Base-by-base conservation (phyloP, 30 jellyfish, hydroid and myxozoan species). In the Catostylus mosaicus region DNA sequence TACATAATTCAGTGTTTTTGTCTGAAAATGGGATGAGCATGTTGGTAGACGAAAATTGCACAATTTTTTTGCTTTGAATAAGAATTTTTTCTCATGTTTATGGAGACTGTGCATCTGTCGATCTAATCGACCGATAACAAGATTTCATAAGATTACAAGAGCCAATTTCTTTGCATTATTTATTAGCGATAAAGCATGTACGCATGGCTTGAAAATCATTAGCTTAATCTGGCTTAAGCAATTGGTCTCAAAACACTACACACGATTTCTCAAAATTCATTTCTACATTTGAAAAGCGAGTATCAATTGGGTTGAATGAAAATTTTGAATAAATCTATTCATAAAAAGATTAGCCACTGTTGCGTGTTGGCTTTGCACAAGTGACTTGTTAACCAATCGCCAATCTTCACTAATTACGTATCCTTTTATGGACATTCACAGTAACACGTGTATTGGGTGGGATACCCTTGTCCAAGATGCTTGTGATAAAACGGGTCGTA, bases 161-260 rank as follows among this genome's bases (percentile, higher is more conserved):
- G 43, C 27, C 51, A 54, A 33, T 30, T 52, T 69, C 60, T 23
- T 32, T 75, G 61, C 74, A 75, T 75, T 46, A 75, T 75, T 75
- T 20, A 75, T 56, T 18, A 50, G 33, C 56, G 31, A 75, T 56
- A 30, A 36, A 51, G 64, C 67, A 32, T 51, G 66, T n/a, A 69
- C 86, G 52, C 62, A 75, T 75, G 86, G 86, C 86, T 63, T 46
- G 33, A 19, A 26, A 31, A 75, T 75, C 75, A 69, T 75, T 75
- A 29, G 75, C 23, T 31, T 73, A 75, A 75, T 51, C 86, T 26
- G 30, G 73, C 59, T 46, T 75, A 46, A 50, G 75, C 56, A 30
- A 30, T 27, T 46, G 75, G 76, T 75, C 75, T 54, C 86, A 75
- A 75, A 75, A 75, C 75, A 75, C 31, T 36, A 36, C 10, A n/a